A percentile compares a stretch with the other conserved stretches of the same genome.
Conservation (phyloP, 2,797 vertebrate genomes). For the Molossus alvarezi region DNA sequence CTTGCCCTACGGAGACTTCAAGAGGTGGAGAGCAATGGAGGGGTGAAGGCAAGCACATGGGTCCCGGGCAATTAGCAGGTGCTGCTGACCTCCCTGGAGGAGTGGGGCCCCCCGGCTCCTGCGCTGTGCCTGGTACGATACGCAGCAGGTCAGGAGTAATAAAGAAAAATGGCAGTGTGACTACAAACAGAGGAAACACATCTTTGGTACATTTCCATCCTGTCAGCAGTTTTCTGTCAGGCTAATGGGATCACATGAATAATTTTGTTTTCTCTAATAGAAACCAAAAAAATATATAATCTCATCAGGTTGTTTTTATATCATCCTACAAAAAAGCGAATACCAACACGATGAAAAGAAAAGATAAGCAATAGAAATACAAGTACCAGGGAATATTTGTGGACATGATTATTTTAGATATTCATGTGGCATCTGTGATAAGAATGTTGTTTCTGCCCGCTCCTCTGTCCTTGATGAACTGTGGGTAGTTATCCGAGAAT, state of each 20-base stretch:
- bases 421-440: constrained; percentile 84
- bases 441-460: constrained; percentile 77
- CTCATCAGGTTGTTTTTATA: constrained; percentile 86
- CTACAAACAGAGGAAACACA: constrained; percentile 80
- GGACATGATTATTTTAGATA: constrained; percentile 85
- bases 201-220: constrained; percentile 84
- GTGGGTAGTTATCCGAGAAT: constrained; percentile 76
- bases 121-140: constrained; percentile 63
- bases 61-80: constrained; percentile 71
- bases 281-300: constrained; percentile 86
- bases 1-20: constrained; percentile 18
- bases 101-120: not conserved
- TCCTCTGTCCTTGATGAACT: constrained; percentile 84
- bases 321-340: constrained; percentile 83
- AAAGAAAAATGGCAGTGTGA: constrained; percentile 80
- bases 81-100: constrained; percentile 70
- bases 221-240: constrained; percentile 87
- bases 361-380: constrained; percentile 80
- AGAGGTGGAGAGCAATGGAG: not conserved
- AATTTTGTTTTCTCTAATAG: constrained; percentile 88
- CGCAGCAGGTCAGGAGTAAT: constrained; percentile 82
- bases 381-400: constrained; percentile 83
- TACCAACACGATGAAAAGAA: constrained; percentile 79
- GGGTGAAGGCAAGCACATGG: not conserved
- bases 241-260: constrained; percentile 87